Evolutionary conservation across 2,888 invertebrate species (phyloP).

Genomic region (Hartigia nigra): DNA sequence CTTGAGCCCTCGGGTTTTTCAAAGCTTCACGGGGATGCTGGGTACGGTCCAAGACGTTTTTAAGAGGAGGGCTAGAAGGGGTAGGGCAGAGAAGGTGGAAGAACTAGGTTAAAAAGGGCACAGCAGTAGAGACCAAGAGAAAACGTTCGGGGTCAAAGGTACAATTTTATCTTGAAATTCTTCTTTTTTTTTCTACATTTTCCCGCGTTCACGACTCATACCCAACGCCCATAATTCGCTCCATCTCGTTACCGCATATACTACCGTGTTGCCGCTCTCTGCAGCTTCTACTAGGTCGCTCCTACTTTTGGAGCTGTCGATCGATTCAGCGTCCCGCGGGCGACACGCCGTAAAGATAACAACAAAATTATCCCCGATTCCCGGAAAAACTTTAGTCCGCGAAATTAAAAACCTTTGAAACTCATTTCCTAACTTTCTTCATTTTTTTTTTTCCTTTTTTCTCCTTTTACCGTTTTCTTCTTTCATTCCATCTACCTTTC

Average conservation of each 20-base stretch:
- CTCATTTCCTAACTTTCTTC: neutral
- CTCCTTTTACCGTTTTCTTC: too few species aligned
- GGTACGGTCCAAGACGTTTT: neutral
- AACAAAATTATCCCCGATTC: neutral
- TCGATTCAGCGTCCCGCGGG: neutral
- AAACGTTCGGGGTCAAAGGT: neutral
- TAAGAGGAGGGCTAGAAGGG: neutral
- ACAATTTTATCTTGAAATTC: neutral
- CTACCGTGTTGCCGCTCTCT: neutral
- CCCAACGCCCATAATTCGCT: neutral
- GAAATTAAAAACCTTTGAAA: neutral
- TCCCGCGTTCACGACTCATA: neutral
- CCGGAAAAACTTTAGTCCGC: too few species aligned
- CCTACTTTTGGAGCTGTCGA: neutral
- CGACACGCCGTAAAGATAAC: neutral
- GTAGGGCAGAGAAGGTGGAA: neutral
- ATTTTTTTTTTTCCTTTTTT: neutral
- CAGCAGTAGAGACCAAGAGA: neutral
- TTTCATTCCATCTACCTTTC: neutral
- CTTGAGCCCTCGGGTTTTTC: neutral
- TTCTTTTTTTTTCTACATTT: neutral
- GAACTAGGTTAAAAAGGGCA: neutral
- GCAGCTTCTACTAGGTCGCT: neutral
- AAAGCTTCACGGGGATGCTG: neutral
- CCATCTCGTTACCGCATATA: neutral